Conservation (phyloP, 1,140 invertebrate genomes). For the Drosophila punjabiensis region DNA sequence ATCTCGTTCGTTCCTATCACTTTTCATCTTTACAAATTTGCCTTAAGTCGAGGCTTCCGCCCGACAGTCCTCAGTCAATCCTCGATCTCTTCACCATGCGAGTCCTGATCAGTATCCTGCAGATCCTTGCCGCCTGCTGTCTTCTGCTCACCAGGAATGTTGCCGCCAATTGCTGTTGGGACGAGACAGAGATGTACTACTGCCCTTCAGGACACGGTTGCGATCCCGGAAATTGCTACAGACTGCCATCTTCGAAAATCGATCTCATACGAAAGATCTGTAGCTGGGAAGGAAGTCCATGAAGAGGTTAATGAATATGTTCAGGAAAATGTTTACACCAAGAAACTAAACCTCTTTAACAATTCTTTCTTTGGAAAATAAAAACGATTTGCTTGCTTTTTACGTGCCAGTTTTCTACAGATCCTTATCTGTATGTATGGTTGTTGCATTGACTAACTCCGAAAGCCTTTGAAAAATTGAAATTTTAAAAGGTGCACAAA, state of each 20-base stretch:
- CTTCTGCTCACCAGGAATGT: background rate
- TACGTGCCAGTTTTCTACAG: no score
- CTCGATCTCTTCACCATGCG: background rate
- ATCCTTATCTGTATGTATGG: no score
- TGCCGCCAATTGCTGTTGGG: background rate
- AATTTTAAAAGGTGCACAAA: no score
- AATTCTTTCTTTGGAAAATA: no score
- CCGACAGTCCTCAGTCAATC: background rate
- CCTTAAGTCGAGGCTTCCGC: background rate
- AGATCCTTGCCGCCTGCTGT: background rate
- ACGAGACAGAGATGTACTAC: background rate
- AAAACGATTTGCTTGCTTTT: no score
- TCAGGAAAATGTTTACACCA: no score
- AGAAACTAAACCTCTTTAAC: no score
- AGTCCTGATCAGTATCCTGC: background rate
- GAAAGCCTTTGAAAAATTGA: no score
- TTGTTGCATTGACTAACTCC: no score
- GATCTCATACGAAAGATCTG: background rate
- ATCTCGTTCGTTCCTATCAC: background rate
- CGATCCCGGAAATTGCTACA: background rate
- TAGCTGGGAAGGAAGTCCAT: background rate
- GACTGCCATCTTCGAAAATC: background rate
- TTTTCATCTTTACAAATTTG: background rate
- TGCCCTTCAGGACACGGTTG: background rate
- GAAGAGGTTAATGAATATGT: background rate